Conservation (phyloP, 2,113 vertebrate genomes). For the Eulemur macaco region DNA sequence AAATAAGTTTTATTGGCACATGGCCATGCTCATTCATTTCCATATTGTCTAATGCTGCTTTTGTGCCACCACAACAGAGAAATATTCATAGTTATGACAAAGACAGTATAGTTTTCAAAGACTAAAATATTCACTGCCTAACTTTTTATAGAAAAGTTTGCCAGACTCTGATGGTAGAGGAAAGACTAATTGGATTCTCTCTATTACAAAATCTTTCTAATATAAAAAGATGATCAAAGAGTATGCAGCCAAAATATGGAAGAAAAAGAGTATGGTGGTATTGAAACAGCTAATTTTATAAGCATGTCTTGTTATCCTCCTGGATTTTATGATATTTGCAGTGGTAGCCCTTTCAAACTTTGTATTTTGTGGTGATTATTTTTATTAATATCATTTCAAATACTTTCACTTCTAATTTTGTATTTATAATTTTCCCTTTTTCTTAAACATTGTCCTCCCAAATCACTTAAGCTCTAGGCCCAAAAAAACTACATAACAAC, state of each 20-base stretch:
- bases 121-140: background rate
- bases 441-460: background rate
- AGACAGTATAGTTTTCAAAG: background rate
- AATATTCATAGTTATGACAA: background rate
- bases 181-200: background rate
- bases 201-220: background rate
- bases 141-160: background rate
- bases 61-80: background rate
- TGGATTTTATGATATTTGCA: background rate
- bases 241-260: background rate
- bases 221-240: background rate
- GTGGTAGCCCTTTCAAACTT: background rate
- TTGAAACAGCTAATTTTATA: background rate
- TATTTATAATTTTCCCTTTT: background rate
- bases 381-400: background rate
- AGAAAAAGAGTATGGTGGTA: background rate
- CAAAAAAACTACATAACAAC: background rate
- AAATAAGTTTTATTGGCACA: background rate
- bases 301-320: background rate
- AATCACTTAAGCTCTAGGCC: background rate
- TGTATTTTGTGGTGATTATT: background rate
- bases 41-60: background rate
- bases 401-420: conserved; percentile 19
- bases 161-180: background rate
- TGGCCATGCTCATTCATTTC: background rate